Evolutionary conservation across 2,888 invertebrate genomes (phyloP), one percentile per base, ranked within the genome.

Genomic region (Synanthedon vespiformis): DNA sequence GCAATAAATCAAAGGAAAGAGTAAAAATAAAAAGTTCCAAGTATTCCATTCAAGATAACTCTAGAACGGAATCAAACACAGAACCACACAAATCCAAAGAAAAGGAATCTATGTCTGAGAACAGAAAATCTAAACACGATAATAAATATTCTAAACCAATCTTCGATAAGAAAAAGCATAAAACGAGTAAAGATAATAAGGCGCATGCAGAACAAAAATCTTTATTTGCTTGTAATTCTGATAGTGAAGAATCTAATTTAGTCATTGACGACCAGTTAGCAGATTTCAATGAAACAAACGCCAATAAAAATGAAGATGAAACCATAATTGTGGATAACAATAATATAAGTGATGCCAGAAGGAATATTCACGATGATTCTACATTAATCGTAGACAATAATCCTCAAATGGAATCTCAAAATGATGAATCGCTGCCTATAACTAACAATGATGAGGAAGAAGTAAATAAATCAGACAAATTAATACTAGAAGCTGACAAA

Each of bases 401-500:
- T 47, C 34, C 34, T 34, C 8, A 34, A 34, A 34, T 34, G 34
- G 34, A 34, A 34, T 44, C 44, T 8, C n/a, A 13, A 13, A 44
- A 44, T 44, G 6, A 44, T n/a, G 44, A 44, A n/a, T 14, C 5
- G 44, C 2, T 2, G 14, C 14, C 4, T 13, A 13, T 44, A 3
- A 8, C 6, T 12, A 44, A 8, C 14, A 53, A 56, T 52, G 75
- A 75, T 47, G 70, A 74, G 48, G 64, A 60, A 54, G 74, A 80
- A 55, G 58, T 82, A 18, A 70, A 71, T 53, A 80, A 80, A 70
- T 83, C 76, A 22, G 64, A 74, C 56, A 77, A 77, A 63, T 61
- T 86, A 44, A 83, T 67, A 52, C 61, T 59, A 53, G 72, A 72
- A 59, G 74, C 74, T 40, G 74, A 73, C 49, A 70, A 72, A 62